A percentile compares a stretch with the other conserved stretches of the same genome.
These are phyloP conservation scores for Nyctibius grandis DNA, from an alignment of 2,797 vertebrate genomes.

Conservation along the genomic window DNA sequence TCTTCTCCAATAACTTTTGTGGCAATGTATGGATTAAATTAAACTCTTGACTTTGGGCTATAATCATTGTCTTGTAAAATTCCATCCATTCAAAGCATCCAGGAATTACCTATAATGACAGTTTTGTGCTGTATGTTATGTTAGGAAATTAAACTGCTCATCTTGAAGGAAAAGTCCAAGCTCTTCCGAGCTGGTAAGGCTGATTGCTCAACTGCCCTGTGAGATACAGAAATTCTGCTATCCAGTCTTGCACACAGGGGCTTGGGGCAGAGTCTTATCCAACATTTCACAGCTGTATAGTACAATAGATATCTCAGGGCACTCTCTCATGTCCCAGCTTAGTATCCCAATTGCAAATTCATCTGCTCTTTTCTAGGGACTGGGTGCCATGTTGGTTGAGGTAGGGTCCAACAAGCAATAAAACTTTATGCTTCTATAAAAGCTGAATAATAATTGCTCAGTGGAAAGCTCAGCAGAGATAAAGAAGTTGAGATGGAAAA, in stretches of 20 bases:
- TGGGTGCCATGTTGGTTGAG: not conserved
- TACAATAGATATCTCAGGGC: not conserved
- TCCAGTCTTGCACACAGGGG: not conserved
- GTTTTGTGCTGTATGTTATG: not conserved
- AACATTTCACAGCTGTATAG: not conserved
- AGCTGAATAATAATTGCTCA: not conserved
- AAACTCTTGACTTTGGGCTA: not conserved
- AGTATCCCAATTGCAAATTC: not conserved
- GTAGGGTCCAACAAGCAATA: not conserved
- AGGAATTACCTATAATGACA: not conserved
- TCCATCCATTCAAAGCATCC: not conserved
- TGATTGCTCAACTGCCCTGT: not conserved
- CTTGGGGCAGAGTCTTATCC: not conserved
- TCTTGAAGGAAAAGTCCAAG: not conserved
- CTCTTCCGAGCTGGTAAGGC: not conserved
- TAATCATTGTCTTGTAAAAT: not conserved
- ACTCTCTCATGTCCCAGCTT: fast-evolving
- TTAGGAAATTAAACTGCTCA: not conserved
- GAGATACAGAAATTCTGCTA: not conserved
- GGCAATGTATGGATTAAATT: not conserved
- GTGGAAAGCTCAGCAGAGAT: not conserved
- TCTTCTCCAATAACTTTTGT: not conserved
- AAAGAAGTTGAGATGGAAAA: not conserved
- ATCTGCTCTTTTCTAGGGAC: not conserved
- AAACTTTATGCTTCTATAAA: not conserved